Conservation (phyloP, 2,797 vertebrate genomes). For the Siniperca undulata region DNA sequence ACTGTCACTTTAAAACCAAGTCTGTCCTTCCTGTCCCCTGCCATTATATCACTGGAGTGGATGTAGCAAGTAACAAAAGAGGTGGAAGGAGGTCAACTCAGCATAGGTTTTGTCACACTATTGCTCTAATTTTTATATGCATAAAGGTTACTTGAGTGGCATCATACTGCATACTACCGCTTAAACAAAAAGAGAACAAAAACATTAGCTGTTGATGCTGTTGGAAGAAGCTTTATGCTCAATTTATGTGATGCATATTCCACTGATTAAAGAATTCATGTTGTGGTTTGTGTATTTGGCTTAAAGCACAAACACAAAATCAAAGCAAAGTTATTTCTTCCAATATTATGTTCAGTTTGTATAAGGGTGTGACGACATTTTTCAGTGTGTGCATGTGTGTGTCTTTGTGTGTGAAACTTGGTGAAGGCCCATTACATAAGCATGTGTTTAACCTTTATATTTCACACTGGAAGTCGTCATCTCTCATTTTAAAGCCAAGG, state of each 20-base stretch:
- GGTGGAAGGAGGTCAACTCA: constrained; percentile 71
- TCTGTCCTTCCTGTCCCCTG: constrained; percentile 66
- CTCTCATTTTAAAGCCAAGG: constrained; percentile 54
- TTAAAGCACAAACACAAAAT: not conserved
- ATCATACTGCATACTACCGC: not conserved
- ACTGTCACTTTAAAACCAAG: constrained; percentile 72
- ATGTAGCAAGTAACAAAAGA: constrained; percentile 68
- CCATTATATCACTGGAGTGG: constrained; percentile 74
- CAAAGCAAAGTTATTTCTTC: constrained; percentile 1
- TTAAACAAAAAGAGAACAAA: constrained; percentile 17
- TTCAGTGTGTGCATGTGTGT: constrained; percentile 10
- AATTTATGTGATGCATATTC: constrained; percentile 8
- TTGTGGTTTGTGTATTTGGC: constrained; percentile 2
- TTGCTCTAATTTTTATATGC: constrained; percentile 47
- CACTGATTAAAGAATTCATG: constrained; percentile 16
- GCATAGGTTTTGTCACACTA: constrained; percentile 67
- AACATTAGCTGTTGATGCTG: not conserved
- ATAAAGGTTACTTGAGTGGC: constrained; percentile 33
- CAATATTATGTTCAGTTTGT: not conserved
- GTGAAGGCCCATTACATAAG: constrained; percentile 30
- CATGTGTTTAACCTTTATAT: constrained; percentile 52
- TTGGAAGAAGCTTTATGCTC: not conserved
- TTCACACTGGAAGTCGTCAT: constrained; percentile 36
- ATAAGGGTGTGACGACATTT: constrained; percentile 31
- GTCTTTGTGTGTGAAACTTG: constrained; percentile 38